phyloP scores from a whole-genome alignment of 1,140 invertebrate species.

The Diprion similis region DNA sequence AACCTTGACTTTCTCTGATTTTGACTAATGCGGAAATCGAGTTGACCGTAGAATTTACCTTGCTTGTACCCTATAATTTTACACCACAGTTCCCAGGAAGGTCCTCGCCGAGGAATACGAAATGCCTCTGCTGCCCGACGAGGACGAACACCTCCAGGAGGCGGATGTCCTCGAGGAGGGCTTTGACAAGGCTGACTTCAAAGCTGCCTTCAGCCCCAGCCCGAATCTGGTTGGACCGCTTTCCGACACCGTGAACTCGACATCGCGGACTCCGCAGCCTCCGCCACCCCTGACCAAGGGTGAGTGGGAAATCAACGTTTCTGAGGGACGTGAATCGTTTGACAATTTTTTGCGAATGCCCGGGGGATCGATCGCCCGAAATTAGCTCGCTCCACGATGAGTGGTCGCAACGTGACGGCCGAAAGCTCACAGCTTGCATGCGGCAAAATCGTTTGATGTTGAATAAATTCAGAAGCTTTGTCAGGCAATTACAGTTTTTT shows the following conservation, averaged over 20 bases:
- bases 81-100: not conserved
- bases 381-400: too few relatives aligned
- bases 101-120: conserved; percentile 13
- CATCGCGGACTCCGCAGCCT: conserved; percentile 3
- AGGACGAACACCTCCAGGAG: conserved; percentile 10
- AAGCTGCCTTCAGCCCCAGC: conserved; percentile 15
- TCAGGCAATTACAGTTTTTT: too few relatives aligned
- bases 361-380: too few relatives aligned
- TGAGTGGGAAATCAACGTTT: not conserved
- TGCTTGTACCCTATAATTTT: not conserved
- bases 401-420: too few relatives aligned
- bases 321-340: not conserved
- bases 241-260: not conserved
- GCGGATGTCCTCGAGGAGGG: conserved; percentile 8
- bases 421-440: too few relatives aligned
- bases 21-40: too few relatives aligned
- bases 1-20: too few relatives aligned
- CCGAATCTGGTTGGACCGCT: conserved; percentile 1
- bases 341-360: not conserved
- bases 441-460: too few relatives aligned
- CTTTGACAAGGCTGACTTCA: conserved; percentile 14
- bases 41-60: not conserved
- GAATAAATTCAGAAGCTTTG: too few relatives aligned
- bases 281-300: conserved; percentile 2
- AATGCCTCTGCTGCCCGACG: conserved; percentile 1